Conservation (phyloP, 2,888 invertebrate species). For the Cremastobaeus sp. region DNA sequence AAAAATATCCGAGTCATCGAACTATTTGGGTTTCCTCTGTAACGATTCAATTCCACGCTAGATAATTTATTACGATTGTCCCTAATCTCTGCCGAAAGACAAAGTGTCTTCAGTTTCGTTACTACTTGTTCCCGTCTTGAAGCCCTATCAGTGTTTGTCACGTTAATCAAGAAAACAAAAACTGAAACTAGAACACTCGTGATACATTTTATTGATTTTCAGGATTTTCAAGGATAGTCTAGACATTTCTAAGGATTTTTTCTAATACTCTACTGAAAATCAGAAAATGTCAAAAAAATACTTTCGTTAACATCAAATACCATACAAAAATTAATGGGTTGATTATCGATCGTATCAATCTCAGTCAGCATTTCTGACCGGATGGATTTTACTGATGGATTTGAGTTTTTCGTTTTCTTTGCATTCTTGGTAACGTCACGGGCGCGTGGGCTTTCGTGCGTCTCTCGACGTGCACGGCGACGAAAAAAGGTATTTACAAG, state of each 20-base stretch:
- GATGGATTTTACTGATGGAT: no score
- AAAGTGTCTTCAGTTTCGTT: conserved; percentile 44
- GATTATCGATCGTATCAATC: no score
- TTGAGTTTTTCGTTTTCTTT: conserved; percentile 41
- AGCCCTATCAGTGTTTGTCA: conserved; percentile 35
- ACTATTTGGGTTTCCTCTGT: conserved; percentile 48
- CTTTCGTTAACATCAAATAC: no score
- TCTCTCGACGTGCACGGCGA: conserved; percentile 48
- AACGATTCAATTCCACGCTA: conserved; percentile 57
- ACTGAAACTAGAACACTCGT: conserved; percentile 8
- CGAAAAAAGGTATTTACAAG: conserved; percentile 57
- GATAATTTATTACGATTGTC: conserved; percentile 59
- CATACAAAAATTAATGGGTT: no score
- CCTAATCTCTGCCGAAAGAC: conserved; percentile 55
- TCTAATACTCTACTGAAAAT: background rate
- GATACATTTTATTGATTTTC: background rate
- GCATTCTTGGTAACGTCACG: conserved; percentile 28
- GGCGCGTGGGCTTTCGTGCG: conserved; percentile 37
- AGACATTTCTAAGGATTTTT: background rate
- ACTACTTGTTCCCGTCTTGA: conserved; percentile 59
- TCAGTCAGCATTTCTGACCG: no score
- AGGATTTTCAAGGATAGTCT: no score
- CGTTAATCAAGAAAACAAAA: conserved; percentile 24
- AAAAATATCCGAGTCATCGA: conserved; percentile 56
- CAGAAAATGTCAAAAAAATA: no score